Conservation (phyloP, 2,797 vertebrate genomes). For the Potorous gilbertii region DNA sequence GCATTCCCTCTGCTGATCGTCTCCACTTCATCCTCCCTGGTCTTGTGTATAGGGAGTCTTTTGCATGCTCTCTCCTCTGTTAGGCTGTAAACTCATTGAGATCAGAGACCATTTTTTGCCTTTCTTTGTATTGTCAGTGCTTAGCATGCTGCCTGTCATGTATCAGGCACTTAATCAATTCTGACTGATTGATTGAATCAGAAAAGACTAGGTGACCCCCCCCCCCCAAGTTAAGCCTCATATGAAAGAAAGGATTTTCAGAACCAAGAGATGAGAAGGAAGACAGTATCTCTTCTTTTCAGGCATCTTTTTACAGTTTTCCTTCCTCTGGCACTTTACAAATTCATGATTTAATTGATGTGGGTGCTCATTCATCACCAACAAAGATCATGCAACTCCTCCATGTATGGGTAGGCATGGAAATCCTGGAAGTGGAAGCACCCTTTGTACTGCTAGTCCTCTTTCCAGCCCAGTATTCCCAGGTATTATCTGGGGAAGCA, state of each 20-base stretch:
- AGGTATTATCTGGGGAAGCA: background rate
- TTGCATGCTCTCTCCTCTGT: background rate
- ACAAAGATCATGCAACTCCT: background rate
- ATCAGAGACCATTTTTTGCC: background rate
- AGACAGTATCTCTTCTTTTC: background rate
- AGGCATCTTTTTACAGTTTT: background rate
- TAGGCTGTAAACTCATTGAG: background rate
- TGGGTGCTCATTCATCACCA: background rate
- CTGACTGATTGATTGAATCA: background rate
- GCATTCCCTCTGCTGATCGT: background rate
- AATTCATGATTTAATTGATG: background rate
- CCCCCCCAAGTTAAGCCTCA: background rate
- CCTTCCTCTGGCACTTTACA: background rate
- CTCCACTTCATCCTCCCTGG: background rate
- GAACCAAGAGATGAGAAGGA: background rate
- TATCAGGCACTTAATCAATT: background rate
- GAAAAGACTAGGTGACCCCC: background rate
- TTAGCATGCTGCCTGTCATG: background rate
- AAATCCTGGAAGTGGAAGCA: background rate
- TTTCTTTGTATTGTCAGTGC: background rate
- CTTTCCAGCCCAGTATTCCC: background rate
- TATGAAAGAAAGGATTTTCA: background rate
- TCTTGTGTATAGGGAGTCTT: background rate
- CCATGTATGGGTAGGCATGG: no score
- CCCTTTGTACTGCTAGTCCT: background rate